Percentiles rank a stretch among this genome's conserved stretches.
phyloP scores from a whole-genome alignment of 2,797 vertebrate genomes.

The Varecia variegata region DNA sequence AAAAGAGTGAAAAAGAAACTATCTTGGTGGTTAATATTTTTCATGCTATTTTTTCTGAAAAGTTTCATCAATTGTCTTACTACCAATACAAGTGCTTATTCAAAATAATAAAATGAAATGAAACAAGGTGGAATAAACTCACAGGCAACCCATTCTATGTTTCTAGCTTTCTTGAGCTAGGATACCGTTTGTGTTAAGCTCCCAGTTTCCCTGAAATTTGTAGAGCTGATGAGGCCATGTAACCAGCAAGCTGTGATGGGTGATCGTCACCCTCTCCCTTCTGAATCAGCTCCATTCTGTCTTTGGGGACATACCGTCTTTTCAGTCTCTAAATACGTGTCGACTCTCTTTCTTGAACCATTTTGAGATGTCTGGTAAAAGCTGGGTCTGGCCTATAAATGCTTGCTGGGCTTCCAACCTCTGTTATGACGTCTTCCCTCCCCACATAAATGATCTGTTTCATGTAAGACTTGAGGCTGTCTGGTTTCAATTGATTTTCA shows the following conservation, averaged over 20 bases:
- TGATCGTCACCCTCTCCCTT: background rate
- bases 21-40: background rate
- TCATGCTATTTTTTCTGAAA: background rate
- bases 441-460: conserved; percentile 23
- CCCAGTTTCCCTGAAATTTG: background rate
- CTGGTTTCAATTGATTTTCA: conserved; percentile 21
- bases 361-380: conserved; percentile 51
- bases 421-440: background rate
- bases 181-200: background rate
- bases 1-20: background rate
- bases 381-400: background rate
- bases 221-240: background rate
- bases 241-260: background rate
- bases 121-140: background rate
- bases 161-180: background rate
- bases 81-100: conserved; percentile 14
- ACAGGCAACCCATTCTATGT: background rate
- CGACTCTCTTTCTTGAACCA: conserved; percentile 6
- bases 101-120: background rate
- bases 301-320: background rate
- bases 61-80: background rate
- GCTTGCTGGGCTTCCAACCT: conserved; percentile 19
- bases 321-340: background rate
- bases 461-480: background rate
- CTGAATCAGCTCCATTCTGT: background rate